Conservation (phyloP, 2,113 vertebrate genomes). For the Hepsetus odoe region DNA sequence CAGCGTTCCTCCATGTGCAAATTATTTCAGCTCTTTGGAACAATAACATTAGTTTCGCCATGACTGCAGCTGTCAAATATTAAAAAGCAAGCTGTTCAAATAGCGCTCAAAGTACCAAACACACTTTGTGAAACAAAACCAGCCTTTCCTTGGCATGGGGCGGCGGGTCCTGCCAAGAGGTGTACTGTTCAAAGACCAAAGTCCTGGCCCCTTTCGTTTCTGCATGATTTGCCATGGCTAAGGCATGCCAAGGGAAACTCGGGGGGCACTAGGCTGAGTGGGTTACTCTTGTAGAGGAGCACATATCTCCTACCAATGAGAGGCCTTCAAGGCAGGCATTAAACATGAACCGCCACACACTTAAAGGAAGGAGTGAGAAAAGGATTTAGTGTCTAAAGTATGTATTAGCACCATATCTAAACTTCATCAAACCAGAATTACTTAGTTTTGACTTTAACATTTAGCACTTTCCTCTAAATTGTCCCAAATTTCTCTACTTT, state of each 20-base stretch:
- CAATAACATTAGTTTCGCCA: constrained; percentile 29
- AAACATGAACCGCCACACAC: no score
- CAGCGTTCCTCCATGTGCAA: constrained; percentile 27
- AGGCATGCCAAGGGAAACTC: constrained; percentile 45
- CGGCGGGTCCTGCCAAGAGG: constrained; percentile 51
- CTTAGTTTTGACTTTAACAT: no score
- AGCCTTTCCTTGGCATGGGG: constrained; percentile 44
- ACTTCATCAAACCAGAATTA: no score
- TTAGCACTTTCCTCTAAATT: no score
- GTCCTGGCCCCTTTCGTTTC: constrained; percentile 47
- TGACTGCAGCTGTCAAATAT: constrained; percentile 34
- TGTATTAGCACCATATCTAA: no score
- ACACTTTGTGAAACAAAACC: constrained; percentile 50
- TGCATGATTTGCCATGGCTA: constrained; percentile 37
- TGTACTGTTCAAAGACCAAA: constrained; percentile 42
- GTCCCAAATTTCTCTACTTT: no score
- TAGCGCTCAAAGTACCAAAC: constrained; percentile 20
- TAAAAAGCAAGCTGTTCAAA: constrained; percentile 38
- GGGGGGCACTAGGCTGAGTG: constrained; percentile 28
- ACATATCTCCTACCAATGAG: not conserved
- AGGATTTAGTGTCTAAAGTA: no score
- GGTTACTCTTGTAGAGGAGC: not conserved
- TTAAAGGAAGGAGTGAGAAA: no score
- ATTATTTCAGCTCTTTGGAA: constrained; percentile 45
- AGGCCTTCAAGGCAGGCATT: not conserved